phyloP scores from a whole-genome alignment of 1,140 invertebrate species.

The Phortica variegata region DNA sequence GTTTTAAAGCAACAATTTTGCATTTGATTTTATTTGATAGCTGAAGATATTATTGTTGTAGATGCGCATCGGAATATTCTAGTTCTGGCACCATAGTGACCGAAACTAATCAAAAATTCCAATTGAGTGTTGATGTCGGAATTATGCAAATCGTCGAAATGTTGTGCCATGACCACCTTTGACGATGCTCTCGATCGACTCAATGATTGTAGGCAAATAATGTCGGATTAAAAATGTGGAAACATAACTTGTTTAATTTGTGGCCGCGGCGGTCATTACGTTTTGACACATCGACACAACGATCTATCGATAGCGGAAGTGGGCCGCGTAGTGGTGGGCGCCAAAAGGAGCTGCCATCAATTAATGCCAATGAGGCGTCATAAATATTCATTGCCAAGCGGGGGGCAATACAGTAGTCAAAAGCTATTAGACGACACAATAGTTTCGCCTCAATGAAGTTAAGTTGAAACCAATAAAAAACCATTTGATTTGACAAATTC shows the following conservation, averaged over 20 bases:
- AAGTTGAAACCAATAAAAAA: too few species aligned
- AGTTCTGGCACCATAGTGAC: conserved; percentile 22
- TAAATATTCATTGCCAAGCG: too few species aligned
- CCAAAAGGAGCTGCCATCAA: too few species aligned
- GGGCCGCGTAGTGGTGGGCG: too few species aligned
- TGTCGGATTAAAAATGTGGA: conserved; percentile 21
- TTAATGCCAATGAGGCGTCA: too few species aligned
- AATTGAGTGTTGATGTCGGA: conserved; percentile 20
- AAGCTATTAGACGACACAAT: too few species aligned
- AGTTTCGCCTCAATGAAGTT: too few species aligned
- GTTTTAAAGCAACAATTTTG: conserved; percentile 18
- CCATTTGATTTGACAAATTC: too few species aligned
- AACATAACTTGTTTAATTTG: conserved; percentile 16
- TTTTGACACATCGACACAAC: neutral
- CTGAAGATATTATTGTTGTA: too few species aligned
- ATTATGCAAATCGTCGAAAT: conserved; percentile 20
- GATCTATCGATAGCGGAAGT: too few species aligned
- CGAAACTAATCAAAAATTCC: conserved; percentile 14
- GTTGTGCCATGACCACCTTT: conserved; percentile 13
- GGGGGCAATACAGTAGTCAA: too few species aligned
- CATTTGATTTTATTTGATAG: conserved; percentile 5
- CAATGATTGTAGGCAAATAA: conserved; percentile 23
- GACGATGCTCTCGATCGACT: too few species aligned
- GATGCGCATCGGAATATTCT: conserved; percentile 7
- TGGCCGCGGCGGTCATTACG: neutral